A percentile compares a stretch with the other conserved stretches of the same genome.
These are phyloP conservation scores for Miichthys miiuy DNA, from an alignment of 2,797 vertebrate species.

Conservation along the genomic window DNA sequence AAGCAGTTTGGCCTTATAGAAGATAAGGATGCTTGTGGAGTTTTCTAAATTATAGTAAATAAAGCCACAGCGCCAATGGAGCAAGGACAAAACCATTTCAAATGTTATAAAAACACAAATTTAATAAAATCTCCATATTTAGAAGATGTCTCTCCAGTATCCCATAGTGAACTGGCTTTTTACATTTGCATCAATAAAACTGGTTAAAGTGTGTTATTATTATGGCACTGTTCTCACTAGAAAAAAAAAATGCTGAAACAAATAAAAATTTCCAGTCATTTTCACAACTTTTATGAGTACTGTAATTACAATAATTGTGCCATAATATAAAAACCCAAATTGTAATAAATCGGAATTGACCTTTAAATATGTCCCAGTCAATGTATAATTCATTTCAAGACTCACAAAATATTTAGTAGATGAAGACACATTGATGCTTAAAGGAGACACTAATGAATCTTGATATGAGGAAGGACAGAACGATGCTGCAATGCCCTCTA, in stretches of 20 bases:
- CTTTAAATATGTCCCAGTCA: background rate
- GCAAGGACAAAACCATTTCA: too few relatives aligned
- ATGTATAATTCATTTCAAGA: constrained; percentile 15
- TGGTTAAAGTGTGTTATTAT: background rate
- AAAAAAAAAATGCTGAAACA: background rate
- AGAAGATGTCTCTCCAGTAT: too few relatives aligned
- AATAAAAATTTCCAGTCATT: background rate
- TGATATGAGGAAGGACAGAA: constrained; percentile 31
- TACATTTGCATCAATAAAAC: background rate
- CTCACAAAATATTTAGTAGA: constrained; percentile 6
- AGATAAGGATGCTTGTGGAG: too few relatives aligned
- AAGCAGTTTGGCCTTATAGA: too few relatives aligned
- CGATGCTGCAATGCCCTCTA: constrained; percentile 58
- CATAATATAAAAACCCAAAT: background rate
- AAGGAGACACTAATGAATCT: constrained; percentile 49
- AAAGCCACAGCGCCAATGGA: too few relatives aligned
- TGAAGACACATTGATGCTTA: constrained; percentile 27
- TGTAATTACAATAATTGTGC: too few relatives aligned
- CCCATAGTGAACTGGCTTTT: too few relatives aligned
- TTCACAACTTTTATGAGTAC: background rate
- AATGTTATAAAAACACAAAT: too few relatives aligned
- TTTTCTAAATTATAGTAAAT: too few relatives aligned
- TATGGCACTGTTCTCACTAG: too few relatives aligned
- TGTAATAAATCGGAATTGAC: background rate
- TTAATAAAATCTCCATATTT: too few relatives aligned